Evolutionary conservation across 2,113 vertebrate genomes (phyloP).

Genomic region (Thamnaconus septentrionalis): DNA sequence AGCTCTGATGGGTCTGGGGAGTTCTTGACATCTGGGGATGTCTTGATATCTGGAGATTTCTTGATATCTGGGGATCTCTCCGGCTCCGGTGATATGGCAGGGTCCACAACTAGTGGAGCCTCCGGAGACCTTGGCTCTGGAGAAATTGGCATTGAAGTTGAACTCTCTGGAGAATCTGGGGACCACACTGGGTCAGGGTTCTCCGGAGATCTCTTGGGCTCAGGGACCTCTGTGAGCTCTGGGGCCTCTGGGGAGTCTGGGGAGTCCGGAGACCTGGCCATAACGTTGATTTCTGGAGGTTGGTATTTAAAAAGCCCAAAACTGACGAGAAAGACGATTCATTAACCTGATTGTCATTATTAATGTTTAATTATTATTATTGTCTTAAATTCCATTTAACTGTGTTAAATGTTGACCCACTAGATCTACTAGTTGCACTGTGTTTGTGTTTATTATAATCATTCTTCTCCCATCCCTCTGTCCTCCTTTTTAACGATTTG

Average conservation of each 20-base stretch:
- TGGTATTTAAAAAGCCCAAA: slow-evolving; percentile 49
- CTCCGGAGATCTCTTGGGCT: slow-evolving; percentile 52
- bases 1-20: slow-evolving; percentile 54
- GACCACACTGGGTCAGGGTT: slow-evolving; percentile 61
- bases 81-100: slow-evolving; percentile 40
- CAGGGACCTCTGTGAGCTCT: slow-evolving; percentile 60
- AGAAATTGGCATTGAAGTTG: slow-evolving; percentile 36
- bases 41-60: slow-evolving; percentile 43
- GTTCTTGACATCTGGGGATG: slow-evolving; percentile 32
- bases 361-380: background rate
- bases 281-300: slow-evolving; percentile 74
- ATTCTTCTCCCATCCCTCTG: slow-evolving; percentile 31
- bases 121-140: slow-evolving; percentile 43
- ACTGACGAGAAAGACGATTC: too few relatives aligned
- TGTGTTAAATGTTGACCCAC: slow-evolving; percentile 64
- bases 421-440: slow-evolving; percentile 16
- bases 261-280: slow-evolving; percentile 53
- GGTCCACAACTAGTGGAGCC: slow-evolving; percentile 41
- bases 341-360: too few relatives aligned
- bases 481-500: slow-evolving; percentile 25
- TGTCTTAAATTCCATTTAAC: slow-evolving; percentile 63
- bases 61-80: slow-evolving; percentile 47
- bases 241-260: slow-evolving; percentile 57
- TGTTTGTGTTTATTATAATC: slow-evolving; percentile 32
- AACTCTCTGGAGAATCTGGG: slow-evolving; percentile 58